Conservation (phyloP, 2,888 invertebrate genomes). For the Idaea dimidiata region DNA sequence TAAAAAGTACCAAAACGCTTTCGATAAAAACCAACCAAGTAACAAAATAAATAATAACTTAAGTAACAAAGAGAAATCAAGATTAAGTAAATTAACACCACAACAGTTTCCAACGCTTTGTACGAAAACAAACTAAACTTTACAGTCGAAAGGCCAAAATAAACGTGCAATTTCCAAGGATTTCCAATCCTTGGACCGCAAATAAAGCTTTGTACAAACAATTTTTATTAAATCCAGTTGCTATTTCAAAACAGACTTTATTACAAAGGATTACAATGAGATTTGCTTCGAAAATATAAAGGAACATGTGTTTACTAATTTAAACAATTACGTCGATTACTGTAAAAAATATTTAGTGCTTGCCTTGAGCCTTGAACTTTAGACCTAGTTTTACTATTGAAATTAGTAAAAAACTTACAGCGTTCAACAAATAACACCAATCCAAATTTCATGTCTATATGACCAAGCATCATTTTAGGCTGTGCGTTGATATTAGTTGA, state of each 20-base stretch:
- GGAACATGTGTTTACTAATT: not conserved
- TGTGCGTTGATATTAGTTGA: too few relatives aligned
- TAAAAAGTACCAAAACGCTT: not conserved
- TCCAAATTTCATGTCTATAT: too few relatives aligned
- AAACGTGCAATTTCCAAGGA: conserved; percentile 9
- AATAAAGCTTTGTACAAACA: conserved; percentile 11
- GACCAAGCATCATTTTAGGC: too few relatives aligned
- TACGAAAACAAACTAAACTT: conserved; percentile 12
- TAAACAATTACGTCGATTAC: not conserved
- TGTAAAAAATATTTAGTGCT: not conserved
- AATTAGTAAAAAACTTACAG: too few relatives aligned
- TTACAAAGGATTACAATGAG: not conserved
- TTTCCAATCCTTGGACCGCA: conserved; percentile 4
- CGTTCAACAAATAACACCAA: too few relatives aligned
- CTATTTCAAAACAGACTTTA: not conserved
- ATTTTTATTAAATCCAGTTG: conserved; percentile 5
- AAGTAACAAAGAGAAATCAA: not conserved
- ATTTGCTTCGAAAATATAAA: not conserved
- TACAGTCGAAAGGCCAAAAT: conserved; percentile 14
- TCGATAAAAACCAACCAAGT: not conserved
- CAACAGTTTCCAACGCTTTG: conserved; percentile 5
- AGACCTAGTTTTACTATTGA: not conserved
- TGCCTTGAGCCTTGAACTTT: not conserved
- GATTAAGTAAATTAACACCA: not conserved
- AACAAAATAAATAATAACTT: not conserved